Evolutionary conservation across 2,888 invertebrate genomes (phyloP).

Genomic region (Scaptomyza flava): DNA sequence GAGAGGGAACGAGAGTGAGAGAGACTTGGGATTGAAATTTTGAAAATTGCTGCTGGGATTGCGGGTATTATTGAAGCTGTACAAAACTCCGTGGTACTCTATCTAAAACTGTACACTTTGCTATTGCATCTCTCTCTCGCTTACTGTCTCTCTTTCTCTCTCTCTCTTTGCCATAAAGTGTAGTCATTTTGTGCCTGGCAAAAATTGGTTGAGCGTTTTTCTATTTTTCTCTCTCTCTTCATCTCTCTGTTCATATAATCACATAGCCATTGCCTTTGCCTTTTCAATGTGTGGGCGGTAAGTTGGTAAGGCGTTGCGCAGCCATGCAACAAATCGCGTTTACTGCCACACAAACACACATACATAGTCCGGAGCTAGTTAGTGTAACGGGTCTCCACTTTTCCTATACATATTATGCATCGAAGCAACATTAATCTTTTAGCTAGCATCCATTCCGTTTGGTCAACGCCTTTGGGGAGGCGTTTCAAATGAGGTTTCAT

Average conservation of each 20-base stretch:
- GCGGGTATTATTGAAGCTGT: conserved; percentile 69
- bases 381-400: not conserved
- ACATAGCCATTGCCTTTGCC: conserved; percentile 39
- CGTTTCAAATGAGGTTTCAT: conserved; percentile 66
- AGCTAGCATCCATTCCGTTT: conserved; percentile 37
- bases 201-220: conserved; percentile 59
- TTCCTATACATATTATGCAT: not conserved
- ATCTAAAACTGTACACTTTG: conserved; percentile 24
- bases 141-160: not conserved
- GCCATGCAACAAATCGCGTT: conserved; percentile 75
- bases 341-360: conserved; percentile 40
- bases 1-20: not conserved
- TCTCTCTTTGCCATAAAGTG: conserved; percentile 26
- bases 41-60: conserved; percentile 80
- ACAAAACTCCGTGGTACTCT: conserved; percentile 29
- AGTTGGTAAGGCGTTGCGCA: conserved; percentile 45
- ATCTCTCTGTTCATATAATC: conserved; percentile 57
- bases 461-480: conserved; percentile 67
- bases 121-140: conserved; percentile 2
- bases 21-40: conserved; percentile 74
- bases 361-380: conserved; percentile 26
- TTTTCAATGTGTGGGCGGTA: conserved; percentile 16
- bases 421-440: conserved; percentile 43
- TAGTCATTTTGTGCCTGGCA: conserved; percentile 68
- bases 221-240: conserved; percentile 14